phyloP scores from a whole-genome alignment of 2,113 vertebrate species.

The Percopsis transmontana region DNA sequence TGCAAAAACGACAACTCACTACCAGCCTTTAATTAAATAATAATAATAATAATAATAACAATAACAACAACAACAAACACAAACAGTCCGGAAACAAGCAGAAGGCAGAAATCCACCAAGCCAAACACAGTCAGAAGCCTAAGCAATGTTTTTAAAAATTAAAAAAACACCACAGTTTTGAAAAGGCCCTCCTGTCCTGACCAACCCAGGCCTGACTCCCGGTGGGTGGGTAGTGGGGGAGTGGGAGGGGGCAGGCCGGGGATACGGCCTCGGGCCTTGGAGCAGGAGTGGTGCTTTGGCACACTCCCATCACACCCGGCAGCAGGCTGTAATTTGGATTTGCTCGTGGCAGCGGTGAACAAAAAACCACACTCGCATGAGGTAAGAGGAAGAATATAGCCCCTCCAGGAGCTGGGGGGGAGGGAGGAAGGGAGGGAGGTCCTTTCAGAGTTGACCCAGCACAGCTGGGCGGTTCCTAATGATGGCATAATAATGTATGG shows the following conservation, averaged over 20 bases:
- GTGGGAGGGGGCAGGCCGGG: constrained; percentile 40
- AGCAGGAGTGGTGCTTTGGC: constrained; percentile 44
- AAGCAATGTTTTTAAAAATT: too few species aligned
- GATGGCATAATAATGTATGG: constrained; percentile 41
- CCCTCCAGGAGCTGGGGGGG: constrained; percentile 39
- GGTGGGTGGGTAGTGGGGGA: not conserved
- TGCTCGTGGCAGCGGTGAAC: constrained; percentile 73
- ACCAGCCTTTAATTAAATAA: too few species aligned
- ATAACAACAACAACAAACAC: too few species aligned
- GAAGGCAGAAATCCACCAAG: not conserved
- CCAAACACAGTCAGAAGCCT: not conserved
- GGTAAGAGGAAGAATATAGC: constrained; percentile 73
- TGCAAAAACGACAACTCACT: too few species aligned
- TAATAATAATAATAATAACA: too few species aligned
- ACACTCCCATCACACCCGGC: constrained; percentile 64
- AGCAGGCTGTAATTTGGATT: constrained; percentile 74
- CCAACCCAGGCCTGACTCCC: too few species aligned
- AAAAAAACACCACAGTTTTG: not conserved
- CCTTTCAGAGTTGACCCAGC: constrained; percentile 26
- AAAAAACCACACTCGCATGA: constrained; percentile 72
- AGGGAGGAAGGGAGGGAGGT: constrained; percentile 37
- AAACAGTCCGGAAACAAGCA: not conserved
- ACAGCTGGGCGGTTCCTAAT: constrained; percentile 45
- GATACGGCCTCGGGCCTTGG: constrained; percentile 39
- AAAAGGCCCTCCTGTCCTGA: too few species aligned